Evolutionary conservation across 1,140 invertebrate species (phyloP).

Genomic region (Camponotus pennsylvanicus): DNA sequence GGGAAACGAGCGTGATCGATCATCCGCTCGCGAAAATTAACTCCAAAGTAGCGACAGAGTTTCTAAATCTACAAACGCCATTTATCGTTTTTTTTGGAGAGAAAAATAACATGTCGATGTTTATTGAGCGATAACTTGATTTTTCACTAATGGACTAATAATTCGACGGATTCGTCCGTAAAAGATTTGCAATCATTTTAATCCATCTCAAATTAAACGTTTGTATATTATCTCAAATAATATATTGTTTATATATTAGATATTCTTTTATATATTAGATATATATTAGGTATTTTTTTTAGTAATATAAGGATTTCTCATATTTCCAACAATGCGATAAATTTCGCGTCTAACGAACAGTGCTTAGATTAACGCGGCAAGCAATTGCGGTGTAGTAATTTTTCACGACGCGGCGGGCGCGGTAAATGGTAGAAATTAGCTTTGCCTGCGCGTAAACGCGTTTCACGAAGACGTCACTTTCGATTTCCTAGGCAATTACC

Average conservation of each 20-base stretch:
- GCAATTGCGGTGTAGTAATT: slow-evolving; percentile 25
- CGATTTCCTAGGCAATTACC: slow-evolving; percentile 68
- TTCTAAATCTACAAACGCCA: slow-evolving; percentile 54
- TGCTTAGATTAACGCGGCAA: not conserved
- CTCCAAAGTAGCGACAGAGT: slow-evolving; percentile 57
- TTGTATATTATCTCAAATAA: not conserved
- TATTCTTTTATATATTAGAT: not conserved
- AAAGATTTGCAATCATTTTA: slow-evolving; percentile 6
- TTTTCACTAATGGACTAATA: not conserved
- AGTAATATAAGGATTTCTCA: not conserved
- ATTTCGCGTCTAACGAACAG: slow-evolving; percentile 15
- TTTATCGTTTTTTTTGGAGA: slow-evolving; percentile 4
- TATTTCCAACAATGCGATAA: not conserved
- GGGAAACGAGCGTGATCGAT: slow-evolving; percentile 71
- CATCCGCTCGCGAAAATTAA: slow-evolving; percentile 71
- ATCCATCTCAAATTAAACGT: not conserved
- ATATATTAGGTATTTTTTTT: not conserved
- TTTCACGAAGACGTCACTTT: slow-evolving; percentile 64
- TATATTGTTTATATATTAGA: not conserved
- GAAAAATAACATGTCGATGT: not conserved
- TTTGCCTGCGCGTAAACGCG: slow-evolving; percentile 15
- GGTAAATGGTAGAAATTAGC: slow-evolving; percentile 40
- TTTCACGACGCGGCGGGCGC: slow-evolving; percentile 9
- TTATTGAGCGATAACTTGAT: not conserved
- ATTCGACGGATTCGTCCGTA: not conserved